Base-by-base conservation (phyloP, 2,797 vertebrate genomes). In the Hemibagrus guttatus region DNA sequence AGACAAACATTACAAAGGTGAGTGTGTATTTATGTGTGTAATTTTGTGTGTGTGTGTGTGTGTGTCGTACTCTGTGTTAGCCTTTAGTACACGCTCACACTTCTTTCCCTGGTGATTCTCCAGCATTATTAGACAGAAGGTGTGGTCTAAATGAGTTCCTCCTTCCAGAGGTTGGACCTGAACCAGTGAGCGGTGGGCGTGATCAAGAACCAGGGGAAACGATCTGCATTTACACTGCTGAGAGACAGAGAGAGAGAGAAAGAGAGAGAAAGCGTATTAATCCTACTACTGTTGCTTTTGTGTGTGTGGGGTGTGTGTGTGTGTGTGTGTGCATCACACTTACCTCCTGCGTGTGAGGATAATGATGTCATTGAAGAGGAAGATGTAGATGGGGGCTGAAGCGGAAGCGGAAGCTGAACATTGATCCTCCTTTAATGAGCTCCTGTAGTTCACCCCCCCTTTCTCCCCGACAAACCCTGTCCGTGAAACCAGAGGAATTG, bases 281-380 rank as follows among this genome's bases (percentile, higher is more conserved):
- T 9, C 21, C 42, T 66, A n/a, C n/a, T 49, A 82, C 28, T 69
- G 12, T 39, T 39, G 46, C 3, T 6, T 64, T 26, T 52, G n/a
- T 52, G 56, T 75, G 31, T 84, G 54, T 72, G 35, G 11, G 21
- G n/a, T 54, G 49, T 61, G 78, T 59, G 61, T 66, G 63, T 7
- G 11, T 46, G 35, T 49, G 31, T 42, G 23, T 72, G 26, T 9
- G 21, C 11, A 8, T 6, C n/a, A 17, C 2, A 35, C 93, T 83
- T 68, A 95, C 96, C 95, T 95, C 75, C 92, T 95, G 81, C 90
- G 93, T 81, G 96, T 95, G 85, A 96, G 90, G 64, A 96, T 92
- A 87, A 96, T 88, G 54, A 96, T 91, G 89, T 96, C 95, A 8
- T 94, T 96, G 84, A 96, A 96, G 69, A 96, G 95, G 85, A 95